Base-by-base conservation (phyloP, 2,888 invertebrate genomes). In the Venusia cambrica region DNA sequence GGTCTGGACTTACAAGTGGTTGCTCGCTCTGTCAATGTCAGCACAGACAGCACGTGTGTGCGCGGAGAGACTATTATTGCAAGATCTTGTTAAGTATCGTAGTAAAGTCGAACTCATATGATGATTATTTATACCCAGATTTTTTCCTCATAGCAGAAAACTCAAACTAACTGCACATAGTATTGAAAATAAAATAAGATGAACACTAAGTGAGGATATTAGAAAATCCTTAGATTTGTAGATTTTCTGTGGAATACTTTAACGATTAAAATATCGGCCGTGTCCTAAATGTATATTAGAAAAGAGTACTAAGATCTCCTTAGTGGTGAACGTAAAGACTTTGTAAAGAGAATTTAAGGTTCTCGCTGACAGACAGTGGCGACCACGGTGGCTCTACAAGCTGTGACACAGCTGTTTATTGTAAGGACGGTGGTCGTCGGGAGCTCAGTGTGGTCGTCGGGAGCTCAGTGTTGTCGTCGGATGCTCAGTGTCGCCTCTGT, bases 291-390 rank as follows among this genome's bases (percentile, higher is more conserved):
- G 29, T 28, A 28, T 19, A 11, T 34, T 30, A 34, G 9, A 18
- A 11, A 22, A 11, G 14, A 10, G n/a, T n/a, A 25, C 6, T 6
- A 24, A 13, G 26, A 29, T 29, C 22, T 16, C 18, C 11, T 38
- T 14, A 28, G 22, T 11, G 8, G 27, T 31, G 27, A 35, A 41
- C 38, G 37, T 25, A 45, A 47, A 47, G 40, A 45, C 43, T 38
- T 40, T 34, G 15, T 34, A 22, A 36, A 48, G 48, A 40, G 48
- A 51, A 51, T 48, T 40, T 35, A 39, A 40, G 30, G 39, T 30
- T 34, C 6, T 22, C 13, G 19, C 24, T 39, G 33, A 26, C 28
- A 35, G 26, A 22, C 22, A 22, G 27, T 35, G 31, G 26, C 26
- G 34, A 27, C 39, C 30, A 35, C 31, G 14, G 6, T 13, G 7